phyloP scores from a whole-genome alignment of 2,888 invertebrate genomes.

The Kryphioiulus occultus region DNA sequence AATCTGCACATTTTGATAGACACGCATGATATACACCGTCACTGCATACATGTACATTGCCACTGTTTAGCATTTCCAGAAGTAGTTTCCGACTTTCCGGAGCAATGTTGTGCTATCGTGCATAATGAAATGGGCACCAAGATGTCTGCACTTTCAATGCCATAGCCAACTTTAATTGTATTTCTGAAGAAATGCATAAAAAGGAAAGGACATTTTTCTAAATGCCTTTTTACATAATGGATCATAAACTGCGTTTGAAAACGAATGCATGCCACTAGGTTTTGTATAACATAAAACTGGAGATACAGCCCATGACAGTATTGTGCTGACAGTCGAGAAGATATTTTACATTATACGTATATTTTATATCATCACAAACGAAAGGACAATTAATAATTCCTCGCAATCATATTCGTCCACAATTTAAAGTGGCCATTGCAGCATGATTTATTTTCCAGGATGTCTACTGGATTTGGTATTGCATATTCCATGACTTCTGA shows the following conservation, averaged over 20 bases:
- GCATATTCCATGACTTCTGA: no score
- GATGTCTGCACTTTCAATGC: background rate
- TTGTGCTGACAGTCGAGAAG: background rate
- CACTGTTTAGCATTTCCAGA: background rate
- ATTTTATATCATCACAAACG: no score
- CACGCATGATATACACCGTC: background rate
- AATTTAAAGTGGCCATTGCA: no score
- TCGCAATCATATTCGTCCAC: no score
- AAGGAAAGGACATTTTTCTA: background rate
- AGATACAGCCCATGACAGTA: no score
- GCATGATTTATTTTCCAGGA: no score
- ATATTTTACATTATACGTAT: no score
- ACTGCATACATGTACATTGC: background rate
- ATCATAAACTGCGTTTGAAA: background rate
- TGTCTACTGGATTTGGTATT: no score
- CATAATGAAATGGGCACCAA: constrained; percentile 1
- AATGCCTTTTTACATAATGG: background rate
- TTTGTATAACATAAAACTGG: no score
- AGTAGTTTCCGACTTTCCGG: background rate
- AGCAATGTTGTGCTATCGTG: background rate
- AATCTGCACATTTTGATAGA: no score
- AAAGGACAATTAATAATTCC: no score
- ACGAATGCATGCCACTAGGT: background rate
- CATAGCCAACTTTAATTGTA: background rate
- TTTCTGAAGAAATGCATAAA: background rate